Evolutionary conservation across 2,113 vertebrate genomes (phyloP).

Genomic region (Myotis yumanensis): DNA sequence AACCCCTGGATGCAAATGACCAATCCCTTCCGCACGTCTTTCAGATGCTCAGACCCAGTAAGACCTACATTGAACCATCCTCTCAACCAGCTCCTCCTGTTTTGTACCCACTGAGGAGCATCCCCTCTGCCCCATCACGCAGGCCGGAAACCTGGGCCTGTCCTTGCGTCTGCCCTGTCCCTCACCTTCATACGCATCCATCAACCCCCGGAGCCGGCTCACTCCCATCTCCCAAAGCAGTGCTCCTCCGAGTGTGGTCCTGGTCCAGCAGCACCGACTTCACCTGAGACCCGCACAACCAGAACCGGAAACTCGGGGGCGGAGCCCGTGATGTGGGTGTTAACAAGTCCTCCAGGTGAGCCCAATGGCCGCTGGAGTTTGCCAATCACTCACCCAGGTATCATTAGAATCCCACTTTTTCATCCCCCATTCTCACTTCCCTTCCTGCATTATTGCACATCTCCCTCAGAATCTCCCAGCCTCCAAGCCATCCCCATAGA

Average conservation of each 20-base stretch:
- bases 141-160: background rate
- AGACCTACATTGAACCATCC: background rate
- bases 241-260: background rate
- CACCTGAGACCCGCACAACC: background rate
- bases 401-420: background rate
- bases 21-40: background rate
- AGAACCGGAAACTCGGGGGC: background rate
- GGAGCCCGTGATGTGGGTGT: background rate
- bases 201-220: background rate
- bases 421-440: background rate
- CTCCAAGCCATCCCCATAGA: background rate
- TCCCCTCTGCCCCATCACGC: background rate
- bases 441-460: background rate
- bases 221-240: background rate
- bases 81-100: background rate
- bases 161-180: background rate
- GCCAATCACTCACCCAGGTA: background rate
- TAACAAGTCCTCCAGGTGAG: background rate
- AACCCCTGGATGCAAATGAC: background rate
- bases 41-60: background rate
- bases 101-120: background rate
- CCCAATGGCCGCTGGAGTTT: background rate
- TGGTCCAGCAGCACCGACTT: too few species aligned
- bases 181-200: background rate
- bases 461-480: background rate